phyloP scores from a whole-genome alignment of 2,888 invertebrate genomes.

The Ceraclea dissimilis region DNA sequence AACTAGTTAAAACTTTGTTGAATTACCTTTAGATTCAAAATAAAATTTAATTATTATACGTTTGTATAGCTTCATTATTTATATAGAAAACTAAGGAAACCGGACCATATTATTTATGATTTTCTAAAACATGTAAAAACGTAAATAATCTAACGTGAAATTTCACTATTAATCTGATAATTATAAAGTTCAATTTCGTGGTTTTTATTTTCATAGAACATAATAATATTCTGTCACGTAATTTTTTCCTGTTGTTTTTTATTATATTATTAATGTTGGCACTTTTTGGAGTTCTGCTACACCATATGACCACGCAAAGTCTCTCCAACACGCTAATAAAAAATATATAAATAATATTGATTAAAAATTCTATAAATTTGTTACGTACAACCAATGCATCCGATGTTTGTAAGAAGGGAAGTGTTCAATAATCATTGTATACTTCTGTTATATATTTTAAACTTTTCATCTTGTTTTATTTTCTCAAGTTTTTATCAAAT shows the following conservation, averaged over 20 bases:
- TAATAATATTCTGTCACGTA: background rate
- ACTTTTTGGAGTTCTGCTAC: slow-evolving; percentile 2
- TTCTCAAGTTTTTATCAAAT: too few species aligned
- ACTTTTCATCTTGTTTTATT: too few species aligned
- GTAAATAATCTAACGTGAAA: too few species aligned
- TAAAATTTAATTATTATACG: too few species aligned
- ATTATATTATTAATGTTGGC: background rate
- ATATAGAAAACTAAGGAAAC: too few species aligned
- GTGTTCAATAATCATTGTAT: background rate
- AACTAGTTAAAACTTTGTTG: too few species aligned
- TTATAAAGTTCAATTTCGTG: slow-evolving; percentile 4
- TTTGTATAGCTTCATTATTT: too few species aligned
- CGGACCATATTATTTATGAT: too few species aligned
- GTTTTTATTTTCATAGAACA: background rate
- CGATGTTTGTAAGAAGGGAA: slow-evolving; percentile 24
- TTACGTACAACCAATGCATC: slow-evolving; percentile 18
- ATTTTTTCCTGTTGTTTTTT: background rate
- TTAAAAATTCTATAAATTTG: background rate
- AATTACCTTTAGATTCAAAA: too few species aligned
- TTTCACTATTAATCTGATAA: too few species aligned
- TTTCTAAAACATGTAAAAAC: too few species aligned
- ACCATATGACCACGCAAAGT: slow-evolving; percentile 19
- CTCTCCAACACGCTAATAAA: slow-evolving; percentile 2
- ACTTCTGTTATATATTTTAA: too few species aligned
- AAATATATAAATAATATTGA: background rate